Base-by-base conservation (phyloP, 23 tunicate species). In the Clavelina lepadiformis region DNA sequence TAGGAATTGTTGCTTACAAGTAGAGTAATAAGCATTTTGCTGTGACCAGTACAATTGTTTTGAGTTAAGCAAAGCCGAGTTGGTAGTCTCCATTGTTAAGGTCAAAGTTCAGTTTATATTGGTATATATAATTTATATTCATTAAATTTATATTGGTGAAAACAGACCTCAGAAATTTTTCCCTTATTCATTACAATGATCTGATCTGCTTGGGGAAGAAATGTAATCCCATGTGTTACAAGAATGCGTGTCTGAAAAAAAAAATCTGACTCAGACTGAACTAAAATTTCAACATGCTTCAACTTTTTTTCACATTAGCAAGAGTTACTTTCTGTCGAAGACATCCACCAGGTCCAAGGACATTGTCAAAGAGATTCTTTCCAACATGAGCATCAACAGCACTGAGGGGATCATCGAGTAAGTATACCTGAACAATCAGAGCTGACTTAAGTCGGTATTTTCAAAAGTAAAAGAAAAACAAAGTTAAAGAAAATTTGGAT, bases 141-240 rank as follows among this genome's bases (percentile, higher is more conserved):
- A 13, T 44, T 44, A 44, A 18, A 13, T 44, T 44, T 13, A 24
- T 67, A 62, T 45, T 7, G 8, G 32, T n/a, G n/a, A n/a, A n/a
- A n/a, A n/a, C n/a, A n/a, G n/a, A 73, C 82, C 67, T 88, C 96
- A 0, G 87, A 72, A 11, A 88, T 69, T 46, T 50, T 51, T 23
- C 96, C 96, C 13, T 73, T 49, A 11, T 66, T 82, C 5, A 88
- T 56, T 5, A 88, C 96, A 52, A 70, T 35, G 13, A 88, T 88
- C 28, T 74, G 67, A 59, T 88, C 96, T 23, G 73, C 84, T 79
- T 80, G 79, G 31, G 87, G 96, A 0, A 88, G 73, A 33, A 72
- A 88, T 8, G 78, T 26, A 21, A 88, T 56, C 8, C 96, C 79
- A 65, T 88, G 96, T 5, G 96, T 88, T 4, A 88, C 96, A 31